phyloP scores from a whole-genome alignment of 2,797 vertebrate species.

The Helostoma temminkii region DNA sequence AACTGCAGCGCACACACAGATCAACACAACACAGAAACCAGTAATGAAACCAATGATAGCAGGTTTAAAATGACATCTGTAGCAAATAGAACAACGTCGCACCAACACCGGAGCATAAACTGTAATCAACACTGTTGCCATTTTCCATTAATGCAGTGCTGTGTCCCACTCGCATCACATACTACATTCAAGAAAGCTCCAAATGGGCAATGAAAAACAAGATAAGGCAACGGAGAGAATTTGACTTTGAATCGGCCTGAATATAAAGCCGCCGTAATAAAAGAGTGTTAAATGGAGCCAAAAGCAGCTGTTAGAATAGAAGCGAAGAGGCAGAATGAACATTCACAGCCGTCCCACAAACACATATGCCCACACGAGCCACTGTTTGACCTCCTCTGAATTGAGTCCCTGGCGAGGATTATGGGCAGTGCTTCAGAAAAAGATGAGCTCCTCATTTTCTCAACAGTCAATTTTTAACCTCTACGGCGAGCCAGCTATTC shows the following conservation, averaged over 20 bases:
- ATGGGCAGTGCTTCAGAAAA: slow-evolving; percentile 61
- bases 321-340: background rate
- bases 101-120: background rate
- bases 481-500: slow-evolving; percentile 50
- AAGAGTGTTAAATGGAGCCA: slow-evolving; percentile 2
- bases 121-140: slow-evolving; percentile 12
- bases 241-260: slow-evolving; percentile 19
- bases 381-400: slow-evolving; percentile 55
- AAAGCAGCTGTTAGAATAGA: background rate
- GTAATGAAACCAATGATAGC: background rate
- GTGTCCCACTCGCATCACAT: background rate
- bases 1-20: background rate
- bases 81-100: slow-evolving; percentile 14
- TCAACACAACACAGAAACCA: slow-evolving; percentile 1
- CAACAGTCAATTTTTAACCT: slow-evolving; percentile 74
- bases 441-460: slow-evolving; percentile 65
- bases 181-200: background rate
- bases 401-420: slow-evolving; percentile 66
- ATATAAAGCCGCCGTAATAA: background rate
- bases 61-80: background rate
- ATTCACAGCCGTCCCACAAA: slow-evolving; percentile 3
- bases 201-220: background rate
- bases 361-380: slow-evolving; percentile 12
- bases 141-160: background rate
- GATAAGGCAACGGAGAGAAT: slow-evolving; percentile 2